A percentile compares a stretch with the other conserved stretches of the same genome.
phyloP scores from a whole-genome alignment of 2,888 invertebrate genomes.

The Myopa testacea region DNA sequence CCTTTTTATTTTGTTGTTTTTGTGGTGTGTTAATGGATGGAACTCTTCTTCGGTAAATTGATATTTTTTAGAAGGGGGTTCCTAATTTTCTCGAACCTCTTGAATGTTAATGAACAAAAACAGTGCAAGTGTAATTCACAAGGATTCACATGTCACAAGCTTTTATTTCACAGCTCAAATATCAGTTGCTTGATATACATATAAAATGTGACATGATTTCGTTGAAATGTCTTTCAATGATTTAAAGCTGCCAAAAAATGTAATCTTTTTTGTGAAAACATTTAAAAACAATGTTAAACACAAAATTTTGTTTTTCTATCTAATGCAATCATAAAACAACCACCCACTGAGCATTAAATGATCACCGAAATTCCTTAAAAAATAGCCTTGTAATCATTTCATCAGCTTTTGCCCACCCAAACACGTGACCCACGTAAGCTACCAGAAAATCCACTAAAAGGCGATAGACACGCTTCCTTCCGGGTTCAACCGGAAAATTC shows the following conservation, averaged over 20 bases:
- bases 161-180: neutral
- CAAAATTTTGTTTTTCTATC: neutral
- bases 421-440: neutral
- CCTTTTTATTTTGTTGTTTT: neutral
- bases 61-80: neutral
- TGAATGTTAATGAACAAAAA: neutral
- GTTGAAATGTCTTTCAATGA: too few relatives aligned
- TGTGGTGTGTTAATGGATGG: neutral
- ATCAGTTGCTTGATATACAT: neutral
- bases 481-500: neutral
- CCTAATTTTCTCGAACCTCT: neutral
- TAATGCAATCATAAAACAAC: neutral
- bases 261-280: neutral
- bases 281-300: too few relatives aligned
- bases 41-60: neutral
- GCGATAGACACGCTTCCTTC: constrained; percentile 15
- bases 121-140: neutral
- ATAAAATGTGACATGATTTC: too few relatives aligned
- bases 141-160: neutral
- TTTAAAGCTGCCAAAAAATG: neutral
- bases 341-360: neutral
- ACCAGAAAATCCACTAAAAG: neutral
- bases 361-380: too few relatives aligned
- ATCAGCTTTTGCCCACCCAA: neutral
- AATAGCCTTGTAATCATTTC: too few relatives aligned